These are phyloP conservation scores for Achlya flavicornis DNA, from an alignment of 2,888 invertebrate species.

Conservation along the genomic window DNA sequence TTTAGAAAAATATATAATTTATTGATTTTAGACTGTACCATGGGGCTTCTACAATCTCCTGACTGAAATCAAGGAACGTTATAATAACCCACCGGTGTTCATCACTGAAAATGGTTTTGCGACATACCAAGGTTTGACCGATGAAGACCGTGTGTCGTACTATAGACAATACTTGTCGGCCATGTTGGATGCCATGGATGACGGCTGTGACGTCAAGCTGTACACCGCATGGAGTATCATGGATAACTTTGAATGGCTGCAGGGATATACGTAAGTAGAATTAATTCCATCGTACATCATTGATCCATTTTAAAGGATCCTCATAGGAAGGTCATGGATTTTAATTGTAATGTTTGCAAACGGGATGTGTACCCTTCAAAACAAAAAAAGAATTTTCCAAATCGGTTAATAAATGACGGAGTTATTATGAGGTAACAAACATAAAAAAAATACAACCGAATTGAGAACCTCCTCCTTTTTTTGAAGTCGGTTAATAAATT, in stretches of 20 bases:
- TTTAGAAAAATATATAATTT: too few species aligned
- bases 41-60: constrained; percentile 82
- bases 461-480: too few species aligned
- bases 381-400: too few species aligned
- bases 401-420: too few species aligned
- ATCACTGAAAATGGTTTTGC: constrained; percentile 83
- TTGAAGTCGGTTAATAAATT: too few species aligned
- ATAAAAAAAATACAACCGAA: too few species aligned
- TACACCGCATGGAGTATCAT: constrained; percentile 85
- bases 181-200: constrained; percentile 67
- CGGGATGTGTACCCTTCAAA: too few species aligned
- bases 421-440: too few species aligned
- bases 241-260: constrained; percentile 85
- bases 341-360: too few species aligned
- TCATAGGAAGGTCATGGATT: too few species aligned
- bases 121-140: constrained; percentile 52
- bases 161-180: constrained; percentile 61
- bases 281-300: not conserved
- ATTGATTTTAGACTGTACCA: constrained; percentile 64
- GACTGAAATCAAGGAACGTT: constrained; percentile 69
- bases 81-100: constrained; percentile 78
- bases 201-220: constrained; percentile 67
- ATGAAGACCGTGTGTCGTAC: constrained; percentile 66
- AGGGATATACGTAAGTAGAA: constrained; percentile 76
- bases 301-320: not conserved